Conservation (phyloP, 2,888 invertebrate genomes). For the Anaspis maculata region DNA sequence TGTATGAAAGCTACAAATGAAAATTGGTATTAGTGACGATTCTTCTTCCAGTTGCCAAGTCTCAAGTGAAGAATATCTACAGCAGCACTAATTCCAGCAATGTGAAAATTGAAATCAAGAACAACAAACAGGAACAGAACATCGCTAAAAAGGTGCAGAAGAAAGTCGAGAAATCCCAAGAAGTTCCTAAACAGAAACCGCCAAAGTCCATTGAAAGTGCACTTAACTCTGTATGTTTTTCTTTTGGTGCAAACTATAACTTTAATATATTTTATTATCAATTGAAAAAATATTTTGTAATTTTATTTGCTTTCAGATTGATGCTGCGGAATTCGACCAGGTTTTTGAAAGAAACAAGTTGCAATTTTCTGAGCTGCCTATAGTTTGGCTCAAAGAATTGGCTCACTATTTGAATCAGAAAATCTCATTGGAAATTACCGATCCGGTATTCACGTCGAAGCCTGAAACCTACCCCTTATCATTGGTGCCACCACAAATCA, state of each 20-base stretch:
- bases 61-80: conserved; percentile 60
- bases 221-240: conserved; percentile 47
- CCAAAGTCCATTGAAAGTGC: conserved; percentile 60
- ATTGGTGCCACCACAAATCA: conserved; percentile 35
- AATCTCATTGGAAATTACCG: conserved; percentile 53
- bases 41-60: conserved; percentile 52
- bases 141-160: conserved; percentile 43
- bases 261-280: not conserved
- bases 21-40: conserved; percentile 2
- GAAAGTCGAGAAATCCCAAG: conserved; percentile 42
- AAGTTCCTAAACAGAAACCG: conserved; percentile 52
- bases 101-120: conserved; percentile 45
- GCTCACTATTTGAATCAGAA: conserved; percentile 56
- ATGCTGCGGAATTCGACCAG: conserved; percentile 48
- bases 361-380: conserved; percentile 62
- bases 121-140: conserved; percentile 26
- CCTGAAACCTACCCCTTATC: conserved; percentile 49
- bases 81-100: conserved; percentile 46
- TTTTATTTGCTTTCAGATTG: conserved; percentile 48
- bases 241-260: too few species aligned
- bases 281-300: not conserved
- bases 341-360: conserved; percentile 51
- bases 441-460: conserved; percentile 51
- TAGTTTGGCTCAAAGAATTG: conserved; percentile 63
- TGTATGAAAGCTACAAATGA: conserved; percentile 4